A percentile compares a stretch with the other conserved stretches of the same genome.
phyloP scores from a whole-genome alignment of 2,888 invertebrate genomes.

The Amblyjoppa proteus region DNA sequence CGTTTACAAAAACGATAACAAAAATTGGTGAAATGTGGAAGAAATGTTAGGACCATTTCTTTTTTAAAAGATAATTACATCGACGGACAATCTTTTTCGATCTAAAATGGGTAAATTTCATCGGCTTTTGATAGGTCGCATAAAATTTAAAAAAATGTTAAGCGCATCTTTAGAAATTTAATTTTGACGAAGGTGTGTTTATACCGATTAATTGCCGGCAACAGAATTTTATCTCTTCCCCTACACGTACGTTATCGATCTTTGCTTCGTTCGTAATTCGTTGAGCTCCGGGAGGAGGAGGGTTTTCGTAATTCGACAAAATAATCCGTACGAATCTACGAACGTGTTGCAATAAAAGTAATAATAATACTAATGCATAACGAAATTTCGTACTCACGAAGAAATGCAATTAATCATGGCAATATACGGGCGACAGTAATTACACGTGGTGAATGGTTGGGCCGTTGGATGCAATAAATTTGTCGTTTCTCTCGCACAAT shows the following conservation, averaged over 20 bases:
- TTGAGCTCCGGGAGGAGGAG: neutral
- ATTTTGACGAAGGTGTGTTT: neutral
- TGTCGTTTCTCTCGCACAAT: constrained; percentile 64
- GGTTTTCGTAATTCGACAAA: neutral
- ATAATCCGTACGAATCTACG: neutral
- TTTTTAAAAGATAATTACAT: neutral
- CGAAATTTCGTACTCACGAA: constrained; percentile 45
- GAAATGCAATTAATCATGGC: constrained; percentile 57
- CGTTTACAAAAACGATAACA: neutral
- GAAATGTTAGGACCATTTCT: neutral
- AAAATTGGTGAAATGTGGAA: neutral
- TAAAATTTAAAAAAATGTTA: too few species aligned
- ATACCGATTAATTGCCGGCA: neutral
- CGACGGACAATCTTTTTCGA: too few species aligned
- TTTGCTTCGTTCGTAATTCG: neutral
- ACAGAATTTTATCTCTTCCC: neutral
- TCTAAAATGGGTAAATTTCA: too few species aligned
- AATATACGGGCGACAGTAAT: constrained; percentile 61
- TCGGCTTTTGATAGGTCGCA: too few species aligned
- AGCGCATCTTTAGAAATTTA: neutral
- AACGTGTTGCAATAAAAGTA: constrained; percentile 33
- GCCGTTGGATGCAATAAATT: constrained; percentile 59
- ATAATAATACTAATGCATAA: constrained; percentile 41
- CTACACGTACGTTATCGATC: neutral
- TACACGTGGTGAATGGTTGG: constrained; percentile 53